Conservation (phyloP, 2,797 vertebrate species). For the Gambelia wislizenii region DNA sequence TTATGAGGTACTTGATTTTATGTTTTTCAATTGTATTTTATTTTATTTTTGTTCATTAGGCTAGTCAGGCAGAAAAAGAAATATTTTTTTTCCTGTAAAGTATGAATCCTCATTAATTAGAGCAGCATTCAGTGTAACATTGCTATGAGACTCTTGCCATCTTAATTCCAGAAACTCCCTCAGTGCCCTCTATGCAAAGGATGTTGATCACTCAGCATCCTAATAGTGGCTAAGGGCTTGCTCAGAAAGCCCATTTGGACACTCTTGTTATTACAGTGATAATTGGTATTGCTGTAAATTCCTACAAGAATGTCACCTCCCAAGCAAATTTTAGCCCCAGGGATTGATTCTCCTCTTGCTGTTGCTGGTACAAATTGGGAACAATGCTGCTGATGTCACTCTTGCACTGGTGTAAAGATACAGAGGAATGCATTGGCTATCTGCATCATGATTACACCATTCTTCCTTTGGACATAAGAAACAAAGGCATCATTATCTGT, state of each 20-base stretch:
- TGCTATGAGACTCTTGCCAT: conserved; percentile 33
- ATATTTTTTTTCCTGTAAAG: conserved; percentile 44
- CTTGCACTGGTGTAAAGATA: not conserved
- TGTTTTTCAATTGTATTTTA: conserved; percentile 38
- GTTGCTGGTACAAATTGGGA: not conserved
- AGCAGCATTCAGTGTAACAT: conserved; percentile 24
- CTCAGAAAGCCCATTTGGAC: conserved; percentile 7
- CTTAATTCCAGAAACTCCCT: not conserved
- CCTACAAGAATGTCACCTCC: conserved; percentile 40
- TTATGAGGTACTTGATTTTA: conserved; percentile 37
- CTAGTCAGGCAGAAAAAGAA: conserved; percentile 52
- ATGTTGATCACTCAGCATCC: not conserved
- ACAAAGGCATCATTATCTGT: fast-evolving
- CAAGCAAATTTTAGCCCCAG: fast-evolving
- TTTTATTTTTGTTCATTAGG: conserved; percentile 32
- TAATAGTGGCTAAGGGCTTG: not conserved
- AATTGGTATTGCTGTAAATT: fast-evolving
- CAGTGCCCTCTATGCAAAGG: not conserved
- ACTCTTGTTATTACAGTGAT: conserved; percentile 17
- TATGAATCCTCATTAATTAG: conserved; percentile 57
- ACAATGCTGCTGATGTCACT: not conserved
- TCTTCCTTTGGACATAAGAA: not conserved
- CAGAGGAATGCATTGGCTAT: not conserved
- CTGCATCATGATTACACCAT: not conserved
- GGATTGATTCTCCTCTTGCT: fast-evolving